Evolutionary conservation across 2,113 vertebrate genomes (phyloP), one percentile per base, ranked within the genome.

Genomic region (Rhinolophus ferrumequinum): DNA sequence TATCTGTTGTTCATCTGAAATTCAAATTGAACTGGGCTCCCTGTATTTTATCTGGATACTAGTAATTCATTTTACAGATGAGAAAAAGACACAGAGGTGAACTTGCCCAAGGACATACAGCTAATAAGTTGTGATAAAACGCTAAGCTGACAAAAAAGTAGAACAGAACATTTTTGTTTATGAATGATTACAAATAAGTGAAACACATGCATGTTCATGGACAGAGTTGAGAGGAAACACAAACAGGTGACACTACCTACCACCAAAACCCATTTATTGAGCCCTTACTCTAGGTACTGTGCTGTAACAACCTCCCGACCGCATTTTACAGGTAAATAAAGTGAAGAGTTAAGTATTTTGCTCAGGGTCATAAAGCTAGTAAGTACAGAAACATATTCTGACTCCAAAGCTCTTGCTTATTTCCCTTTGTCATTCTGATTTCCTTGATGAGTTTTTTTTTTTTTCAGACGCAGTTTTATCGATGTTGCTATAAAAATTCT

Each of bases 21-120:
- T 91, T 88, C n/a, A 86, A 82, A 90, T 72, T 90, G 72, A 88
- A 58, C 4, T 58, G 64, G 35, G 26, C 24, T 38, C 91, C 28
- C 10, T 70, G 2, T 38, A 92, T 54, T 85, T 95, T 93, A 62
- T 41, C 41, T 62, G 30, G n/a, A 52, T 30, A 86, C n/a, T 56
- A 54, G 26, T 38, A 88, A 93, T 50, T n/a, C 10, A 86, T 60
- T 93, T 95, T 85, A 88, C 14, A 70, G 33, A 88, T 86, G 77
- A 95, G 35, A 92, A 94, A 64, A 83, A n/a, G 92, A 56, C 19
- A 83, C 47, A 81, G 16, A 73, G 13, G 41, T 58, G 33, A 86
- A 92, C 19, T 44, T 93, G 13, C 13, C 26, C 26, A 93, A 67
- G 33, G 52, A 60, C 33, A 73, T 19, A 79, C 0, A 82, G 30